phyloP scores from a whole-genome alignment of 2,113 vertebrate genomes.

The Haplochromis vanheusdeni region DNA sequence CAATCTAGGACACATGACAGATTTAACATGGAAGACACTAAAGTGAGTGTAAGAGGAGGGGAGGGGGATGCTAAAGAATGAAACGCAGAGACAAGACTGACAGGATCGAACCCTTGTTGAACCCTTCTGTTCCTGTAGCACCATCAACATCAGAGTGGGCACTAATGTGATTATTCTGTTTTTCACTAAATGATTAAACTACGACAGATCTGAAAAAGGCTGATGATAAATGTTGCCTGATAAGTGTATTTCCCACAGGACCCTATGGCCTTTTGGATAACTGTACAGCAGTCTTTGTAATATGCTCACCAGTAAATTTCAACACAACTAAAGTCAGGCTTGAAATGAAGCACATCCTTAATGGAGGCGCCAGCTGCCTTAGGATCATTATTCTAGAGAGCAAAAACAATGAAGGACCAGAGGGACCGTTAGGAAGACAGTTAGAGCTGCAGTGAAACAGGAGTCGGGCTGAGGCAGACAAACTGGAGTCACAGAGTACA shows the following conservation, averaged over 20 bases:
- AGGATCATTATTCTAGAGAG: background rate
- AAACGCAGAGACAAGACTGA: background rate
- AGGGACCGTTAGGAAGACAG: background rate
- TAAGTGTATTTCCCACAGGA: background rate
- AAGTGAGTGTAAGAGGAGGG: background rate
- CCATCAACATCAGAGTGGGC: background rate
- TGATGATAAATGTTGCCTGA: background rate
- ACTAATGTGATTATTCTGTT: background rate
- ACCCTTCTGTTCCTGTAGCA: background rate
- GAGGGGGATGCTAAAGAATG: background rate
- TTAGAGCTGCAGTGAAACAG: background rate
- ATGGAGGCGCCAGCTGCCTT: background rate
- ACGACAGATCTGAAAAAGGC: background rate
- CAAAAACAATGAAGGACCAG: background rate
- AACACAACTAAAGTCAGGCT: background rate
- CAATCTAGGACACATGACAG: background rate
- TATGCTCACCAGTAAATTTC: background rate
- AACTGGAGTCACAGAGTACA: background rate
- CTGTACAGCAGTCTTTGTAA: background rate
- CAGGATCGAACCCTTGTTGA: background rate
- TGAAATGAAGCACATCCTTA: background rate
- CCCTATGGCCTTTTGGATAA: background rate
- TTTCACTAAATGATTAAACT: background rate
- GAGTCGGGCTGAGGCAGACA: background rate
- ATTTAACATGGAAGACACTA: background rate